phyloP scores from a whole-genome alignment of 2,113 vertebrate species.

The Vulpes vulpes region DNA sequence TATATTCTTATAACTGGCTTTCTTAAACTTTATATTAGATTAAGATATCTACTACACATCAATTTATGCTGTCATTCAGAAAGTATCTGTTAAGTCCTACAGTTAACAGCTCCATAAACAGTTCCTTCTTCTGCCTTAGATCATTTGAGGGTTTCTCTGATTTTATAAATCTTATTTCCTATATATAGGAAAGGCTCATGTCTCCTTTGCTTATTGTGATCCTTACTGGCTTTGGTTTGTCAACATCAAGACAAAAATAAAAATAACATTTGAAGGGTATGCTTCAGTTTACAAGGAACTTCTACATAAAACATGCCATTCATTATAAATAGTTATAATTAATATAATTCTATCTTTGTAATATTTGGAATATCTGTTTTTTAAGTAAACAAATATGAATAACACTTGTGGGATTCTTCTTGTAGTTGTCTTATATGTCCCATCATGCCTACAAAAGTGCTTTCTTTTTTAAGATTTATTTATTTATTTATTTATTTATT shows the following conservation, averaged over 20 bases:
- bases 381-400: neutral
- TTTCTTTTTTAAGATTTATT: neutral
- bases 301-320: neutral
- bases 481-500: too few species aligned
- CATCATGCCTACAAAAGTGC: neutral
- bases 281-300: neutral
- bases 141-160: neutral
- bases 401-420: neutral
- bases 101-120: neutral
- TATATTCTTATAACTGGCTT: constrained; percentile 8
- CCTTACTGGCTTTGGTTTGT: neutral
- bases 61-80: neutral
- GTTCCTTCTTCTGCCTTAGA: neutral
- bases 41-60: neutral
- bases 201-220: neutral
- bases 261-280: neutral
- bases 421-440: neutral
- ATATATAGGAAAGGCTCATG: neutral
- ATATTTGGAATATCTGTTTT: neutral
- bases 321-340: neutral
- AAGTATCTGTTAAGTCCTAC: neutral
- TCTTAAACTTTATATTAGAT: constrained; percentile 10
- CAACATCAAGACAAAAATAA: constrained; percentile 37
- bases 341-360: neutral
- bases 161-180: neutral